These are phyloP conservation scores for Nasonovia ribisnigri DNA, from an alignment of 2,888 invertebrate species.

Conservation along the genomic window DNA sequence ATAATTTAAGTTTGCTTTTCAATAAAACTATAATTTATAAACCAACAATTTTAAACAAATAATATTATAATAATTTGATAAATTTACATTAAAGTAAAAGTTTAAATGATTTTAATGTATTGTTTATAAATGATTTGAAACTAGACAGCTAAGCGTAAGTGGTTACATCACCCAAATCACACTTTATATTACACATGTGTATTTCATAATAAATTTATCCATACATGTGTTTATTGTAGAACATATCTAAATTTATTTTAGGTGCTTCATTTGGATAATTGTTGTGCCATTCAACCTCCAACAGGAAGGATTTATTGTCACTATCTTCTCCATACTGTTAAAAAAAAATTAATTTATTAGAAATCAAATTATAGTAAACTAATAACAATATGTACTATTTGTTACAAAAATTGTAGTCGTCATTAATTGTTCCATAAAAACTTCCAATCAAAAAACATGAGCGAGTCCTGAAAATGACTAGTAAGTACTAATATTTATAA, in stretches of 20 bases:
- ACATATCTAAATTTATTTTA: constrained; percentile 86
- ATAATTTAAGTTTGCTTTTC: not conserved
- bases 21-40: not conserved
- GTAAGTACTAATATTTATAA: not conserved
- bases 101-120: not conserved
- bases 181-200: not conserved
- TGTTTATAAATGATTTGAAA: not conserved
- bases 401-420: not conserved
- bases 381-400: not conserved
- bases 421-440: not conserved
- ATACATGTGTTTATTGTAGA: constrained; percentile 94
- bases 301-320: constrained; percentile 82
- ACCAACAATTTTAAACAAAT: not conserved
- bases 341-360: not conserved
- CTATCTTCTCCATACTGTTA: constrained; percentile 85
- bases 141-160: not conserved
- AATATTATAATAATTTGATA: not conserved
- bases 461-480: not conserved
- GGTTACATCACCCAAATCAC: not conserved
- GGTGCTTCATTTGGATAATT: constrained; percentile 89
- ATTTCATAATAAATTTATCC: constrained; percentile 70
- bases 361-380: not conserved
- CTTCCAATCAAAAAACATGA: not conserved
- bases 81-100: not conserved
- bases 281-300: constrained; percentile 89